phyloP scores from a whole-genome alignment of 2,797 vertebrate genomes.

The Avahi laniger region DNA sequence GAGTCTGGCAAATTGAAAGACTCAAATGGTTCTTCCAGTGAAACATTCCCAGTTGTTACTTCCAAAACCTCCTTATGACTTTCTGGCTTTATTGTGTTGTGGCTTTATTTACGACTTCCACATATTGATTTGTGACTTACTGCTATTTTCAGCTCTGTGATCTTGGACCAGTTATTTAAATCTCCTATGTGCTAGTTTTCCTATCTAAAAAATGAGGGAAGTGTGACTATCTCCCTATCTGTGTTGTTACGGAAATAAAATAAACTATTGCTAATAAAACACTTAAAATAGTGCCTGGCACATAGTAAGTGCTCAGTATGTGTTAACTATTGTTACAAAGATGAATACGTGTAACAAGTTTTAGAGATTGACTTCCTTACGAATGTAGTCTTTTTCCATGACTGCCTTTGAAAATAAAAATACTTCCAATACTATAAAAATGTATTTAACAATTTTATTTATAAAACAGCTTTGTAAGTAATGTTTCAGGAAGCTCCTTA shows the following conservation, averaged over 20 bases:
- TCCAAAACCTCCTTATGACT: neutral
- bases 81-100: neutral
- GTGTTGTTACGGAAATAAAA: neutral
- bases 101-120: neutral
- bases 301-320: neutral
- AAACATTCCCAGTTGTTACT: neutral
- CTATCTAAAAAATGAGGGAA: neutral
- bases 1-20: neutral
- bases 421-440: neutral
- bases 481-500: neutral
- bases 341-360: neutral
- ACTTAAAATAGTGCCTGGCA: neutral
- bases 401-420: neutral
- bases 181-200: neutral
- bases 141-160: neutral
- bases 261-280: conserved; percentile 13
- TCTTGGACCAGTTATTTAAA: neutral
- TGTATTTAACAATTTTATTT: neutral
- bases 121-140: neutral
- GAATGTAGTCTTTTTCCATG: neutral
- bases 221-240: neutral
- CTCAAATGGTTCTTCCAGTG: neutral
- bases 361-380: neutral
- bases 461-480: neutral
- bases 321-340: neutral